Evolutionary conservation across 2,113 vertebrate species (phyloP).

Genomic region (Myotis lucifugus): DNA sequence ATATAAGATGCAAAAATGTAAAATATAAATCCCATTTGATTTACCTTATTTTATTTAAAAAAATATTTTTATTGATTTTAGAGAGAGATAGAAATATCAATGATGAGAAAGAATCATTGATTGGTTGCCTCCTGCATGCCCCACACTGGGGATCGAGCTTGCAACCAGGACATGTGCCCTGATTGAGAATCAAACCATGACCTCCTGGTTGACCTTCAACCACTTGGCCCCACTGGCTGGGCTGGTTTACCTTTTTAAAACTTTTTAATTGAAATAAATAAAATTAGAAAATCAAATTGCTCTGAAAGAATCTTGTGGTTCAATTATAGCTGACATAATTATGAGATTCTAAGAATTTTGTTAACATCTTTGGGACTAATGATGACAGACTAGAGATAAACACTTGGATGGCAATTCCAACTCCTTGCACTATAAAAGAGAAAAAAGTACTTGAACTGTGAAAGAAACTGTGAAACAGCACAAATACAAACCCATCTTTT

Average conservation of each 20-base stretch:
- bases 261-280: constrained; percentile 29
- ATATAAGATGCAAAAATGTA: not conserved
- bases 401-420: not conserved
- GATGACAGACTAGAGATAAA: not conserved
- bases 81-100: no score
- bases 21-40: not conserved
- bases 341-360: not conserved
- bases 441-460: not conserved
- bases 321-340: not conserved
- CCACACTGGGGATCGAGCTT: no score
- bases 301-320: constrained; percentile 14
- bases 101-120: no score
- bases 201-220: no score
- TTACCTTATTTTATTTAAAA: not conserved
- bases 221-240: no score
- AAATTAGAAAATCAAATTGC: not conserved
- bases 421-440: not conserved
- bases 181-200: no score
- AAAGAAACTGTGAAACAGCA: not conserved
- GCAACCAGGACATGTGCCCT: no score
- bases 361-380: not conserved
- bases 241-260: not conserved
- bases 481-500: not conserved
- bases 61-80: no score
- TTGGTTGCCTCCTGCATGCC: no score